A percentile compares a stretch with the other conserved stretches of the same genome.
Conservation (phyloP, 2,797 vertebrate species). For the Masticophis lateralis region DNA sequence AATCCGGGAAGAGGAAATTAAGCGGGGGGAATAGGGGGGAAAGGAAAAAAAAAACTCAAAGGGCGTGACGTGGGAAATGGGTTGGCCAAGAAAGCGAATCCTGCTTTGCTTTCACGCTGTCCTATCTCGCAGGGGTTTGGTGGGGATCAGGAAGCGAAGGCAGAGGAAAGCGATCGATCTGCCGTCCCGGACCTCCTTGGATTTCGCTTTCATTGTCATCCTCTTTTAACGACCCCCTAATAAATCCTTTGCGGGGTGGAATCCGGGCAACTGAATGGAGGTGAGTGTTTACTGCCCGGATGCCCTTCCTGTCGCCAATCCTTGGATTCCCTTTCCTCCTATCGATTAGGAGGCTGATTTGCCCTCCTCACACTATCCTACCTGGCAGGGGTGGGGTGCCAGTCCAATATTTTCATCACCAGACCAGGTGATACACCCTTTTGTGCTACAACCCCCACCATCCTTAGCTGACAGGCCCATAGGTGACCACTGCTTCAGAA, state of each 20-base stretch:
- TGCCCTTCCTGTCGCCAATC: neutral
- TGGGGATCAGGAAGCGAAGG: neutral
- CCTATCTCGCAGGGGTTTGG: neutral
- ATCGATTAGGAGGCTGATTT: neutral
- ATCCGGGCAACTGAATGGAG: too few species aligned
- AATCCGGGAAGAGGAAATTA: neutral
- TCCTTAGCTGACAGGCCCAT: neutral
- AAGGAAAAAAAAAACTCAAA: too few species aligned
- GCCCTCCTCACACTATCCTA: neutral
- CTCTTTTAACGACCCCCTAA: too few species aligned
- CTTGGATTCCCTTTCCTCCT: neutral
- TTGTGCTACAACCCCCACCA: neutral
- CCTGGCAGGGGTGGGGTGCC: neutral
- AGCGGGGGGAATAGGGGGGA: neutral
- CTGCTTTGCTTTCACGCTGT: neutral
- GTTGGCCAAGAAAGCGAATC: neutral
- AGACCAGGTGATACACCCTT: neutral
- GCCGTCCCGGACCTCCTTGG: neutral
- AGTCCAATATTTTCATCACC: neutral
- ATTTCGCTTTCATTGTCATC: neutral
- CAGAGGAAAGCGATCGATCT: neutral
- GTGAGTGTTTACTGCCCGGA: too few species aligned
- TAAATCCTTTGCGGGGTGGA: too few species aligned
- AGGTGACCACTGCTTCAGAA: neutral
- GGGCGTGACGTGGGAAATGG: too few species aligned